Percentiles rank a stretch among this genome's conserved stretches.
phyloP scores from a whole-genome alignment of 2,888 invertebrate species.

The Harmothoe impar region DNA sequence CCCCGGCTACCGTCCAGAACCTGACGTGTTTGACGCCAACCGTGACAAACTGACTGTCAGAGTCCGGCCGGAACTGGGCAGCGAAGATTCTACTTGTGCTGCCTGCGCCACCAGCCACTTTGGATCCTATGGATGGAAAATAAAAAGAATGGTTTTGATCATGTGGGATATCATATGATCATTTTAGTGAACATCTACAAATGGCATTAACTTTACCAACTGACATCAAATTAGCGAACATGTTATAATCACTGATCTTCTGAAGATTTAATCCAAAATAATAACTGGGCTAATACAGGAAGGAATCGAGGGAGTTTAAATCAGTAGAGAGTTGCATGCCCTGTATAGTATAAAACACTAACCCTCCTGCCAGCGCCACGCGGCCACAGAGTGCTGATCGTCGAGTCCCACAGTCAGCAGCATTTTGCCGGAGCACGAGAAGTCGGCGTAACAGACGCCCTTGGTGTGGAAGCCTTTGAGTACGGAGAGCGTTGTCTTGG shows the following conservation, averaged over 20 bases:
- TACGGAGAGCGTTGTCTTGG: slow-evolving; percentile 81
- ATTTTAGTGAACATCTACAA: too few species aligned
- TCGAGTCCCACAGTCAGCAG: slow-evolving; percentile 82
- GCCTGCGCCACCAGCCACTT: slow-evolving; percentile 77
- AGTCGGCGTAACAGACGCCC: slow-evolving; percentile 82
- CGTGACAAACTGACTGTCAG: slow-evolving; percentile 83
- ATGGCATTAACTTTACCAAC: too few species aligned
- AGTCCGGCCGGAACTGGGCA: slow-evolving; percentile 83
- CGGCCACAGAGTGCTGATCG: slow-evolving; percentile 79
- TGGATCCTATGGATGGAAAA: slow-evolving; percentile 74
- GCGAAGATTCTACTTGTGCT: slow-evolving; percentile 81
- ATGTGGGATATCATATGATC: too few species aligned
- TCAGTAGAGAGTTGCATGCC: too few species aligned
- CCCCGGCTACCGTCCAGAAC: slow-evolving; percentile 82
- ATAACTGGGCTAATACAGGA: too few species aligned
- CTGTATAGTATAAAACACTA: background rate
- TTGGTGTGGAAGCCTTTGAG: slow-evolving; percentile 74
- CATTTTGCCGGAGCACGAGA: slow-evolving; percentile 83
- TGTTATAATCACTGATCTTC: too few species aligned
- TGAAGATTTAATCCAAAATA: too few species aligned
- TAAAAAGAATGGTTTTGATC: background rate
- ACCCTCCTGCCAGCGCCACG: slow-evolving; percentile 84
- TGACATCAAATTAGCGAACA: too few species aligned
- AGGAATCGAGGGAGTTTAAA: too few species aligned
- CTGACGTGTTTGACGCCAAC: slow-evolving; percentile 84